Conservation (phyloP, 2,888 invertebrate genomes). For the Reticulitermes lucifugus region DNA sequence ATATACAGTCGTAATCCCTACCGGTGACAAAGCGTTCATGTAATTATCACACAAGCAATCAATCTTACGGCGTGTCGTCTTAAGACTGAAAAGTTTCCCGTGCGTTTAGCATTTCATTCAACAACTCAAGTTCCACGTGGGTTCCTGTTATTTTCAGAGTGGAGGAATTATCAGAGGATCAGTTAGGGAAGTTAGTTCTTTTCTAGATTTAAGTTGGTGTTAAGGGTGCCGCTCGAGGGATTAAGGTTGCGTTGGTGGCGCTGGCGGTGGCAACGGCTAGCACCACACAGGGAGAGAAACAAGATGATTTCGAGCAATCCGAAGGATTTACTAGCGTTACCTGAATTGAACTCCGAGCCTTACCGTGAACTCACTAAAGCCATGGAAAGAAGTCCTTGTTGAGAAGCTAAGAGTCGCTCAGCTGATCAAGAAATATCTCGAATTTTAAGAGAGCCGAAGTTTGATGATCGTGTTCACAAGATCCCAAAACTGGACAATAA, state of each 20-base stretch:
- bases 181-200: neutral
- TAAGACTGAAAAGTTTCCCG: neutral
- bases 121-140: neutral
- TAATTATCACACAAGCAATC: no score
- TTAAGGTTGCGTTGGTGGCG: neutral
- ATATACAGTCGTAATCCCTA: no score
- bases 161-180: neutral
- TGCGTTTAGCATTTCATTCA: neutral
- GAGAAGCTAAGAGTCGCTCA: no score
- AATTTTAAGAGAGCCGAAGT: no score
- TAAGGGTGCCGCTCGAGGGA: neutral
- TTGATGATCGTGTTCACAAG: no score
- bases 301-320: neutral
- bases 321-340: neutral
- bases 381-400: neutral
- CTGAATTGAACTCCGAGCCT: no score
- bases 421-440: no score
- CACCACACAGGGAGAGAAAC: neutral
- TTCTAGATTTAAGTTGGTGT: neutral
- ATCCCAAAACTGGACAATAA: no score
- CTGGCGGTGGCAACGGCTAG: neutral
- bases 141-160: neutral
- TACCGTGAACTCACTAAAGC: neutral
- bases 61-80: no score
- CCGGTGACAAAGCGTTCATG: no score